Evolutionary conservation across 2,797 vertebrate genomes (phyloP).

Genomic region (Falco novaeseelandiae): DNA sequence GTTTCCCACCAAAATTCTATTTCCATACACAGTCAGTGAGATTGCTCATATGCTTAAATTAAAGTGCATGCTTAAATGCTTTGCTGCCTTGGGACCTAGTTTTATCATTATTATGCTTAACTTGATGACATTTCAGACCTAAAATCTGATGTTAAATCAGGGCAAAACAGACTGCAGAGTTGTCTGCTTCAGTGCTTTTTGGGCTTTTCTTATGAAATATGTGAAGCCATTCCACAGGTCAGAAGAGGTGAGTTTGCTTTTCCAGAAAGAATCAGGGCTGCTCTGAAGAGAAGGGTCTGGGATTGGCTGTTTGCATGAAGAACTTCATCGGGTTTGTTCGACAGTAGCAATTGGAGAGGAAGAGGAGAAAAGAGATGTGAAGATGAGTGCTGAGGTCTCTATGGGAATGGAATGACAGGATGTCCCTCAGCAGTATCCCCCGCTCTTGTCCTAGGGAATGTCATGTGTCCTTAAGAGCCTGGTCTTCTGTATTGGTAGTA

Average conservation of each 20-base stretch:
- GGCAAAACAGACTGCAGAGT: background rate
- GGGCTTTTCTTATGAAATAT: background rate
- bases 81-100: constrained; percentile 6
- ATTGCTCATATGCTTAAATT: background rate
- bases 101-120: constrained; percentile 27
- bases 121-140: constrained; percentile 53
- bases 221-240: background rate
- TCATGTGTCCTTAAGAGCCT: background rate
- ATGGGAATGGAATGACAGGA: background rate
- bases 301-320: background rate
- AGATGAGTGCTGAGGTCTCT: background rate
- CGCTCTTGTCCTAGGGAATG: background rate
- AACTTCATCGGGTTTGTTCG: background rate
- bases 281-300: background rate
- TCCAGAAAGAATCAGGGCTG: background rate
- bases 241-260: background rate
- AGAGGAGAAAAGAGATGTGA: background rate
- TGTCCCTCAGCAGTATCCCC: background rate
- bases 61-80: constrained; percentile 24
- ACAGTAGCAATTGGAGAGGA: background rate
- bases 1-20: background rate
- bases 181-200: constrained; percentile 11
- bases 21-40: background rate
- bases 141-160: constrained; percentile 40
- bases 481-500: background rate